A percentile compares a stretch with the other conserved stretches of the same genome.
These are phyloP conservation scores for Centrocercus urophasianus DNA, from an alignment of 2,113 vertebrate species.

Conservation along the genomic window DNA sequence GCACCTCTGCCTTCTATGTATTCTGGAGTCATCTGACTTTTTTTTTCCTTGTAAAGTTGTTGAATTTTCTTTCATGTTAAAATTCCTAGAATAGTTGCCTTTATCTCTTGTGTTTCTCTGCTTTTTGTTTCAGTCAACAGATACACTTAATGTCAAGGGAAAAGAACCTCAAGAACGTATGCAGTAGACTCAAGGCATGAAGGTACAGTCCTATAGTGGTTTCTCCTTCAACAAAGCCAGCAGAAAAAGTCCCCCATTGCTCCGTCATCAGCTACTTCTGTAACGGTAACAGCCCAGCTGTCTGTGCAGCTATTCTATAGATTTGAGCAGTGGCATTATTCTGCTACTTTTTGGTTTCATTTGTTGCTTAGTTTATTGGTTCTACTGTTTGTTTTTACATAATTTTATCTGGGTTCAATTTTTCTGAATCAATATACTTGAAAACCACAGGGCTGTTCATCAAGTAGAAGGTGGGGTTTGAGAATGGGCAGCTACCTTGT, in stretches of 20 bases:
- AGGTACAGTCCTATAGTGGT: rapidly evolving
- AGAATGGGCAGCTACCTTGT: neutral
- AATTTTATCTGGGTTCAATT: neutral
- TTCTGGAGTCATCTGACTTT: neutral
- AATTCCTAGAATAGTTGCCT: neutral
- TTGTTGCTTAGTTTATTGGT: neutral
- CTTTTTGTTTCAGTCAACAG: neutral
- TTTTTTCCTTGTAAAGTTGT: neutral
- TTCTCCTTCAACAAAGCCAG: neutral
- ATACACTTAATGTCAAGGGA: neutral
- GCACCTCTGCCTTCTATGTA: neutral
- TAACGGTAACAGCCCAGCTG: too few species aligned
- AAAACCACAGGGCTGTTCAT: neutral
- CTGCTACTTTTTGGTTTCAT: rapidly evolving
- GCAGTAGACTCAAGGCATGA: neutral
- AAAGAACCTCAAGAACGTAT: neutral
- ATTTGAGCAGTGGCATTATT: neutral
- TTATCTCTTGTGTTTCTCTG: neutral
- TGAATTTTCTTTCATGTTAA: neutral
- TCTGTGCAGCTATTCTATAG: neutral
- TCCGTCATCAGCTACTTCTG: neutral
- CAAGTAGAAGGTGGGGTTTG: neutral
- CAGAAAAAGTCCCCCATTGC: rapidly evolving
- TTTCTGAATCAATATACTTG: neutral
- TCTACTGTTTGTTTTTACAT: neutral